Evolutionary conservation across 2,888 invertebrate genomes (phyloP), one percentile per base, ranked within the genome.

Genomic region (Carcina quercana): DNA sequence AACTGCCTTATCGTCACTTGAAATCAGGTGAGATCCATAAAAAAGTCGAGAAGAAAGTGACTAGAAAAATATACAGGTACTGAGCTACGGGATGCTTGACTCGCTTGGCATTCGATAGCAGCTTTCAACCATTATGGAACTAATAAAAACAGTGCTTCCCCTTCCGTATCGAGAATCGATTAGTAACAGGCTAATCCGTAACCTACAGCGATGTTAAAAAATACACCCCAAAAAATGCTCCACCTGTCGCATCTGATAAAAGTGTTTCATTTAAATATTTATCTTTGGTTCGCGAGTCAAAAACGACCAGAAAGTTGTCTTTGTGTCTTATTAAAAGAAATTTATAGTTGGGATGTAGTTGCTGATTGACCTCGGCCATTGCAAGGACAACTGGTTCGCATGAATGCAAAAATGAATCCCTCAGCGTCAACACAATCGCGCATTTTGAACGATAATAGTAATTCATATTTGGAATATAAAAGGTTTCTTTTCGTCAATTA

Each of bases 271-370:
- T 83, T 79, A 80, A 82, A 83, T 83, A 78, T n/a, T n/a, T n/a
- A n/a, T 80, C 70, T 72, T 69, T 69, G 62, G 67, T 59, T 68
- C 64, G 71, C 69, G 67, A 72, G 58, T 66, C 73, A 72, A 78
- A 83, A 82, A 82, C 66, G 66, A 80, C 59, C 68, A 74, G 50
- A 67, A 71, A 64, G 69, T 60, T 58, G 67, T 59, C 75, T 79
- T 83, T 83, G 82, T 83, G 83, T 83, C 83, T 82, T 82, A 83
- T 83, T 83, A 83, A 83, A 82, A 73, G 69, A 82, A 83, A 83
- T 83, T 82, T 83, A 83, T 83, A 79, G 82, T 71, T 73, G 59
- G 74, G 58, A 62, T 71, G 76, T 78, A 71, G 72, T 70, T 59
- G 60, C 75, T 79, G 80, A 82, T 80, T 80, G 83, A 82, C 79